phyloP scores from a whole-genome alignment of 1,140 invertebrate species.

The Zaprionus kolodkinae region DNA sequence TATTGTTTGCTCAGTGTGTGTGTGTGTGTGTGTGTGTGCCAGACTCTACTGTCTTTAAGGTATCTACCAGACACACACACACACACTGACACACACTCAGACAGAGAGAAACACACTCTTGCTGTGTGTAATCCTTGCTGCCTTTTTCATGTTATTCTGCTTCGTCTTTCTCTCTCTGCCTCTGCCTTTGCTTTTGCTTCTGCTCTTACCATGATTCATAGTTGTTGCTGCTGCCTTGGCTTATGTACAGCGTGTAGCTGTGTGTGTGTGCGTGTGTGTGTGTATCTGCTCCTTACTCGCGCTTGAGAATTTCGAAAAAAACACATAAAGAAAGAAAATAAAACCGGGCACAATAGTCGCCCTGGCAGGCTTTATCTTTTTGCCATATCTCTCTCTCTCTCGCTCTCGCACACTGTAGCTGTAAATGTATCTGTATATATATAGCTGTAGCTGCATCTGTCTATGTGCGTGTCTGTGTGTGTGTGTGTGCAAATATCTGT shows the following conservation, averaged over 20 bases:
- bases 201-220: slow-evolving; percentile 74
- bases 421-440: background rate
- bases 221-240: slow-evolving; percentile 43
- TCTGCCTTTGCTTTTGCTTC: slow-evolving; percentile 13
- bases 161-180: background rate
- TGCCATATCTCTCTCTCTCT: slow-evolving; percentile 14
- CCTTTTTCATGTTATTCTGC: slow-evolving; percentile 41
- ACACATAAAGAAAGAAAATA: background rate
- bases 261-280: background rate
- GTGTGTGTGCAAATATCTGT: slow-evolving; percentile 39
- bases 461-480: slow-evolving; percentile 16
- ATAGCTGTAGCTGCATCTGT: slow-evolving; percentile 9
- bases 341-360: slow-evolving; percentile 35
- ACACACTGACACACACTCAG: slow-evolving; percentile 41
- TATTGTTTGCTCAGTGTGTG: slow-evolving; percentile 42
- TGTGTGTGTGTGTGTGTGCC: slow-evolving; percentile 40
- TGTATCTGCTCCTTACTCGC: slow-evolving; percentile 3
- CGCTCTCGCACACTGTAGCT: background rate
- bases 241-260: slow-evolving; percentile 12
- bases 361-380: slow-evolving; percentile 34
- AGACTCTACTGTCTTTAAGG: slow-evolving; percentile 25
- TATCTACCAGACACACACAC: slow-evolving; percentile 77
- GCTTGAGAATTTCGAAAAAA: slow-evolving; percentile 23
- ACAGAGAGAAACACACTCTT: slow-evolving; percentile 6
- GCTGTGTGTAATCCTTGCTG: slow-evolving; percentile 48